Conservation (phyloP, 1,140 invertebrate species). For the Pachypsylla venusta region DNA sequence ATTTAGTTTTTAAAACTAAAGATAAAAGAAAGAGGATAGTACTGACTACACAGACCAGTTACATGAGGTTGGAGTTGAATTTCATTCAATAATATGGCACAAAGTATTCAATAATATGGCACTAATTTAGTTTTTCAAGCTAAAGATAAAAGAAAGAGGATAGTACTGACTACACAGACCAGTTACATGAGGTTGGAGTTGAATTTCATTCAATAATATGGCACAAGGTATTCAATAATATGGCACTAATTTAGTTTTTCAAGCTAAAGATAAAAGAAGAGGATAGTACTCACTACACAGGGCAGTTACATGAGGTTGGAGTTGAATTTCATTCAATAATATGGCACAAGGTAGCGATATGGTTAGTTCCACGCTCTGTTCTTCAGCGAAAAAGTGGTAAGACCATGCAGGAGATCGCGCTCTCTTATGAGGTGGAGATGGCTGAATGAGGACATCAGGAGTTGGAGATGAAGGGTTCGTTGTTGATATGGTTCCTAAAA, state of each 20-base stretch:
- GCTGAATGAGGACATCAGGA: constrained; percentile 67
- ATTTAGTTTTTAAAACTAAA: no score
- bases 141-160: no score
- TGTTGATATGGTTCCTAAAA: constrained; percentile 53
- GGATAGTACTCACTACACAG: constrained; percentile 57
- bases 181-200: constrained; percentile 71
- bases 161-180: constrained; percentile 61
- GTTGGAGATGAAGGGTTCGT: constrained; percentile 72
- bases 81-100: constrained; percentile 75
- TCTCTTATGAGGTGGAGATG: constrained; percentile 54
- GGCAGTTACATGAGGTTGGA: constrained; percentile 71
- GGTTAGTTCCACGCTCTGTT: constrained; percentile 70
- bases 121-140: no score
- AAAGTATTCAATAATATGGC: no score
- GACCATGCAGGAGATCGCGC: constrained; percentile 78
- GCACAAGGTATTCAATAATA: constrained; percentile 85
- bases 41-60: constrained; percentile 58
- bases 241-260: no score
- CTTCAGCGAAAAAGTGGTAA: constrained; percentile 84
- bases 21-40: no score
- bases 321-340: constrained; percentile 71
- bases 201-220: constrained; percentile 75
- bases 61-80: constrained; percentile 78
- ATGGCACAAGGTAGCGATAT: constrained; percentile 80
- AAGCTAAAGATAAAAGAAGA: no score